These are phyloP conservation scores for Caenorhabditis sp. DNA, from an alignment of 2,888 invertebrate species.

Conservation along the genomic window DNA sequence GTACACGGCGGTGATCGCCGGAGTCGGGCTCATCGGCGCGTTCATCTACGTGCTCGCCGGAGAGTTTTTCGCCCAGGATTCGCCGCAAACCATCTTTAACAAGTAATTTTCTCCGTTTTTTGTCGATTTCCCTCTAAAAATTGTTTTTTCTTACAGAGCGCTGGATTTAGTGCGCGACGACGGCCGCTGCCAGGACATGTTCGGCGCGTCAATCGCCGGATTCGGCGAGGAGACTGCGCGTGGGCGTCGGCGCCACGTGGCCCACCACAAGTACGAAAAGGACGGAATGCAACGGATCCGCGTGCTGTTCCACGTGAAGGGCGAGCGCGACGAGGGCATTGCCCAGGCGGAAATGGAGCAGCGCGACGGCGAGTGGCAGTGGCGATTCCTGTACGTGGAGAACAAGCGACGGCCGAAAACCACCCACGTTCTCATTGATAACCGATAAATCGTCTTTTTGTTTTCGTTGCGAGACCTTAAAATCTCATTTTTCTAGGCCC, in stretches of 20 bases:
- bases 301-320: slow-evolving; percentile 75
- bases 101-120: slow-evolving; percentile 37
- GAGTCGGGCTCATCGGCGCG: slow-evolving; percentile 69
- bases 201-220: slow-evolving; percentile 71
- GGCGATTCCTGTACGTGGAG: slow-evolving; percentile 71
- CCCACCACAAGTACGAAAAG: slow-evolving; percentile 70
- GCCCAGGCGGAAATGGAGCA: slow-evolving; percentile 75
- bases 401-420: slow-evolving; percentile 65
- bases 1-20: slow-evolving; percentile 68
- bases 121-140: not conserved
- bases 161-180: slow-evolving; percentile 70
- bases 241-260: slow-evolving; percentile 71
- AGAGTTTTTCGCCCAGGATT: slow-evolving; percentile 72
- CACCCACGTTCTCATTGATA: slow-evolving; percentile 74
- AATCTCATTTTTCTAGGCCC: slow-evolving; percentile 10
- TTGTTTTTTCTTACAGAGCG: slow-evolving; percentile 46
- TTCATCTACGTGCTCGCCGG: slow-evolving; percentile 71
- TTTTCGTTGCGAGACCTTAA: not conserved
- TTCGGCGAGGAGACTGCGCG: slow-evolving; percentile 70
- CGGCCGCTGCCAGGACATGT: slow-evolving; percentile 71
- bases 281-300: slow-evolving; percentile 75
- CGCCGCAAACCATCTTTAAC: slow-evolving; percentile 73
- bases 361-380: slow-evolving; percentile 70
- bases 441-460: slow-evolving; percentile 60
- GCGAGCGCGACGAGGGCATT: slow-evolving; percentile 71